Percentiles rank a stretch among this genome's conserved stretches.
phyloP scores from a whole-genome alignment of 2,888 invertebrate species.

The Heliconius aoede region DNA sequence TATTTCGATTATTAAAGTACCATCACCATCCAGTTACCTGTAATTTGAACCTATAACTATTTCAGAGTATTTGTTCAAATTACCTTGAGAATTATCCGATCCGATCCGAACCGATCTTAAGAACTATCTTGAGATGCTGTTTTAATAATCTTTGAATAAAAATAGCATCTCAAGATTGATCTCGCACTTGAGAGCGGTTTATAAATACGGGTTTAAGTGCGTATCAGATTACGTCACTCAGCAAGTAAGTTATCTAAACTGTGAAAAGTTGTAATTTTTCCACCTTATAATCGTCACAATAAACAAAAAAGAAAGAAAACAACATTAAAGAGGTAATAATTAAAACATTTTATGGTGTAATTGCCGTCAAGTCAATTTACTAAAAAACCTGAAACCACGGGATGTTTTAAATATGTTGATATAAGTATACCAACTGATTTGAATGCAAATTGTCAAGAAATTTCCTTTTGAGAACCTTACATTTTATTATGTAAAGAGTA shows the following conservation, averaged over 20 bases:
- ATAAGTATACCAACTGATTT: constrained; percentile 54
- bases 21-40: too few relatives aligned
- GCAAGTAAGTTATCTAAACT: not conserved
- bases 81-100: too few relatives aligned
- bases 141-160: too few relatives aligned
- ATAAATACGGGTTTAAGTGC: not conserved
- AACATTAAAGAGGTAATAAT: constrained; percentile 33
- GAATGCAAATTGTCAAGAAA: constrained; percentile 57
- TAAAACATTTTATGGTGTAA: constrained; percentile 40
- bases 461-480: constrained; percentile 36
- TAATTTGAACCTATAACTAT: too few relatives aligned
- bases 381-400: constrained; percentile 49
- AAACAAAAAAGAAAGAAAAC: constrained; percentile 4
- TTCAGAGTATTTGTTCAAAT: too few relatives aligned
- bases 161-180: too few relatives aligned
- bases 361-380: constrained; percentile 52
- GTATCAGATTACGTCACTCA: not conserved
- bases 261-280: not conserved
- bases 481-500: constrained; percentile 29
- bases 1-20: too few relatives aligned
- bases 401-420: constrained; percentile 52
- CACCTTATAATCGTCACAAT: not conserved
- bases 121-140: too few relatives aligned
- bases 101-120: too few relatives aligned
- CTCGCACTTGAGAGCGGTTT: too few relatives aligned